A percentile compares a stretch with the other conserved stretches of the same genome.
Conservation (phyloP, 2,113 vertebrate genomes). For the Falcunculus frontatus region DNA sequence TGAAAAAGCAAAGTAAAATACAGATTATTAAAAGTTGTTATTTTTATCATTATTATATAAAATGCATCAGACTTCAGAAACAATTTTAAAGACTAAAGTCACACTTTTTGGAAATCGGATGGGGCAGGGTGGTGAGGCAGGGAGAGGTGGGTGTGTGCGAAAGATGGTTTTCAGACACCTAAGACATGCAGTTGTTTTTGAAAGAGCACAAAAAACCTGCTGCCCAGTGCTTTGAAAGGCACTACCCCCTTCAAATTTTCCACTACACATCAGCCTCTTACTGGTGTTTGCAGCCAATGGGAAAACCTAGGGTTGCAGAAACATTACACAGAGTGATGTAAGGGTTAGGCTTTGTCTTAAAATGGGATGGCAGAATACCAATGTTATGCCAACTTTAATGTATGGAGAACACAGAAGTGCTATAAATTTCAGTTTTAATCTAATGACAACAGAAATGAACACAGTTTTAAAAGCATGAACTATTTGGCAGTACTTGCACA, state of each 20-base stretch:
- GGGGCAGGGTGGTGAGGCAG: accelerated
- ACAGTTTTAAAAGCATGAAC: not conserved
- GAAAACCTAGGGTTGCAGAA: not conserved
- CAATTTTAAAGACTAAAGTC: not conserved
- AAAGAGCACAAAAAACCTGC: not conserved
- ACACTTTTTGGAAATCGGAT: not conserved
- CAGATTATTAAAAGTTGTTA: not conserved
- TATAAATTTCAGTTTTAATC: not conserved
- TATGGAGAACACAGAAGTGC: not conserved
- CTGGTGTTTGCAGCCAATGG: not conserved
- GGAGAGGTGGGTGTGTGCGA: not conserved
- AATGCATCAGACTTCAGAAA: not conserved
- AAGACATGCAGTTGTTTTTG: not conserved
- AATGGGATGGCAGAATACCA: not conserved
- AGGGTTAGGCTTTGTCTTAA: not conserved
- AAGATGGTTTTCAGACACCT: not conserved
- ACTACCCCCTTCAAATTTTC: not conserved
- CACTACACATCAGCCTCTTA: not conserved
- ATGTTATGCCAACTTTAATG: not conserved
- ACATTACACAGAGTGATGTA: not conserved
- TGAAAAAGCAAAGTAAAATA: not conserved
- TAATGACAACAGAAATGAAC: not conserved
- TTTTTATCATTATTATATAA: not conserved
- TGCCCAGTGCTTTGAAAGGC: not conserved
- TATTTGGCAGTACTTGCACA: not conserved